A percentile compares a stretch with the other conserved stretches of the same genome.
Evolutionary conservation across 1,140 invertebrate species (phyloP).

Genomic region (Pachyrhynchus sulphureomaculatus): DNA sequence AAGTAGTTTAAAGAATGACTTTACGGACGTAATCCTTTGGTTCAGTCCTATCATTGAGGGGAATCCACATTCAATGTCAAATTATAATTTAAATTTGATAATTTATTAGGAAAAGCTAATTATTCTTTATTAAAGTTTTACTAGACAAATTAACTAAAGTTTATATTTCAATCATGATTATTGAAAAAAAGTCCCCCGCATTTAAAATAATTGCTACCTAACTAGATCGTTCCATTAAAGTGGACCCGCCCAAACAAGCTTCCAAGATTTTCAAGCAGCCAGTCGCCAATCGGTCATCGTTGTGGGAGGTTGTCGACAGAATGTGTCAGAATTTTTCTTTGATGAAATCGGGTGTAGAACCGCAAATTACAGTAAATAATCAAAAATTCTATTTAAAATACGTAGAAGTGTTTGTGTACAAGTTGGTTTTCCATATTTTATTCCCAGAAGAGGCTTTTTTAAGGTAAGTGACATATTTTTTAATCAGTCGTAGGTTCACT

Average conservation of each 20-base stretch:
- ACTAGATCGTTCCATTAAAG: conserved; percentile 36
- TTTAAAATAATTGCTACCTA: conserved; percentile 12
- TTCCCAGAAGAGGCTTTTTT: conserved; percentile 39
- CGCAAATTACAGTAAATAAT: conserved; percentile 41
- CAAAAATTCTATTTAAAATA: conserved; percentile 30
- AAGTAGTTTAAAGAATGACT: background rate
- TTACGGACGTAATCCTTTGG: conserved; percentile 21
- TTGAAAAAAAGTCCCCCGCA: no score
- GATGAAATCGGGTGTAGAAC: conserved; percentile 46
- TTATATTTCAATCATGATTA: background rate
- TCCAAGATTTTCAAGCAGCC: conserved; percentile 48
- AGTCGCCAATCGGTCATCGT: conserved; percentile 51
- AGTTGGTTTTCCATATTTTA: conserved; percentile 31
- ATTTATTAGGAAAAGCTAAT: background rate
- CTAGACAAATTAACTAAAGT: background rate
- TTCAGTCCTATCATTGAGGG: conserved; percentile 31
- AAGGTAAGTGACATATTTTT: conserved; percentile 51
- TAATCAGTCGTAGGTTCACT: background rate
- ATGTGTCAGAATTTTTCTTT: conserved; percentile 51
- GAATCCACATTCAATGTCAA: conserved; percentile 18
- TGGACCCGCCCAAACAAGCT: conserved; percentile 52
- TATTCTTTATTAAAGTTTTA: background rate
- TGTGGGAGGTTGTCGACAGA: conserved; percentile 47
- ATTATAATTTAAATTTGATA: background rate
- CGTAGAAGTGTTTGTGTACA: conserved; percentile 34